These are phyloP conservation scores for Salpingus planirostris DNA, from an alignment of 2,888 invertebrate species.

Conservation along the genomic window DNA sequence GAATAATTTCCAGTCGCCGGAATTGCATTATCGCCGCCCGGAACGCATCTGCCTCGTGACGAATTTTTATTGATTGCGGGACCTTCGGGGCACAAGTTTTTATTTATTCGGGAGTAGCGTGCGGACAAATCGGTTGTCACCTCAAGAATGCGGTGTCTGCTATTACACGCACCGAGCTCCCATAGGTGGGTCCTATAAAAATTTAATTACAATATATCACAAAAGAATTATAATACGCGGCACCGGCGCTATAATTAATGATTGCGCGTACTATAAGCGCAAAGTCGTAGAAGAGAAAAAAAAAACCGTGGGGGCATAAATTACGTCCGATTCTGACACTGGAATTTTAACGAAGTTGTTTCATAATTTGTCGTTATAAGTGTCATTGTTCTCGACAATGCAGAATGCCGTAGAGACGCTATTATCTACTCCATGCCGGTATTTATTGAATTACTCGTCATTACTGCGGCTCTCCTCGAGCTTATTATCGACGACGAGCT, in stretches of 20 bases:
- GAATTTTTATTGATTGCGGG: too few species aligned
- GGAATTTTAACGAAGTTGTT: slow-evolving; percentile 38
- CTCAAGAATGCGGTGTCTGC: too few species aligned
- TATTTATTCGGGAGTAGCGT: too few species aligned
- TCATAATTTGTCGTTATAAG: slow-evolving; percentile 37
- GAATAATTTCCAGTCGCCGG: too few species aligned
- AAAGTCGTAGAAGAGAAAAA: slow-evolving; percentile 14
- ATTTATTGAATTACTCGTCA: slow-evolving; percentile 25
- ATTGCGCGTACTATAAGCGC: slow-evolving; percentile 17
- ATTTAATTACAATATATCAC: slow-evolving; percentile 22
- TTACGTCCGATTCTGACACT: slow-evolving; percentile 30
- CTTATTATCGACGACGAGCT: too few species aligned
- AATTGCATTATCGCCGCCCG: too few species aligned
- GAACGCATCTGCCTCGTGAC: too few species aligned
- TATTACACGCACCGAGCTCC: too few species aligned
- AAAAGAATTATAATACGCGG: slow-evolving; percentile 24
- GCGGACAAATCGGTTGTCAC: too few species aligned
- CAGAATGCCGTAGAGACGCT: slow-evolving; percentile 25
- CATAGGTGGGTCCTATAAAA: too few species aligned
- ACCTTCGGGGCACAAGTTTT: too few species aligned
- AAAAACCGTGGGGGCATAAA: slow-evolving; percentile 29
- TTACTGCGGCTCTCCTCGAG: too few species aligned
- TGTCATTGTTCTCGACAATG: slow-evolving; percentile 31
- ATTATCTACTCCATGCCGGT: slow-evolving; percentile 22
- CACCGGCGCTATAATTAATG: slow-evolving; percentile 26